Conservation (phyloP, 2,113 vertebrate species). For the Sus scrofa region T2T-Sscrofa CM000823.6:10272501-10273000, state of each 20-base stretch:
- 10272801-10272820: background rate
- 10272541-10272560: background rate
- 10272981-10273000: background rate
- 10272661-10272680: background rate
- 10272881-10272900: background rate
- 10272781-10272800: background rate
- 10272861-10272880: background rate
- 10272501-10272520: background rate
- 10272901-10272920: background rate
- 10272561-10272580: background rate
- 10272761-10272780: background rate
- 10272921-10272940: background rate
- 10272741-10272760: background rate
- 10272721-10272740: background rate
- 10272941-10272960: background rate
- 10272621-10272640: background rate
- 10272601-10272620: background rate
- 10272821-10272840: background rate
- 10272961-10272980: background rate
- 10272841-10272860: background rate
- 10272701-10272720: background rate
- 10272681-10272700: background rate
- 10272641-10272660: no score
- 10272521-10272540: background rate
- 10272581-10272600: background rate